Conservation (phyloP, 2,113 vertebrate genomes). For the Chiloscyllium plagiosum region DNA sequence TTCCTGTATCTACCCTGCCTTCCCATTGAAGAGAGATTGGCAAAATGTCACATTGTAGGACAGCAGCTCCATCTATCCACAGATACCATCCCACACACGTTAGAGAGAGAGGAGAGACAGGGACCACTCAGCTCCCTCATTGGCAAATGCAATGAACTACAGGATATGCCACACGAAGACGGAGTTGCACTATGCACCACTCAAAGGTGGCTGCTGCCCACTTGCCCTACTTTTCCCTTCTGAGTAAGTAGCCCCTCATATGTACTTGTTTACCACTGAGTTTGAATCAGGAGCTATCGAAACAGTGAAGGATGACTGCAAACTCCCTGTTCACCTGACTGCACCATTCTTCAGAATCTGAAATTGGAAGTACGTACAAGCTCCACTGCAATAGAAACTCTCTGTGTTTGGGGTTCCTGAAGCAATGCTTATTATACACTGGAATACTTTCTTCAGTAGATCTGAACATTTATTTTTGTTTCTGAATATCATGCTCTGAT, state of each 20-base stretch:
- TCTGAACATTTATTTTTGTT: too few species aligned
- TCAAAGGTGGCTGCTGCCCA: background rate
- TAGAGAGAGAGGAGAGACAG: too few species aligned
- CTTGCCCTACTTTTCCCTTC: background rate
- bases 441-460: too few species aligned
- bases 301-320: background rate
- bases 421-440: background rate
- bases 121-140: background rate
- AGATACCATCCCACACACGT: too few species aligned
- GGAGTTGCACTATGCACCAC: background rate
- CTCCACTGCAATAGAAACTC: background rate
- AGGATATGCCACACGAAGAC: background rate
- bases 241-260: background rate
- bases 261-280: background rate
- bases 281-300: background rate
- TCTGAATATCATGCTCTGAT: too few species aligned
- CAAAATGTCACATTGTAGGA: too few species aligned
- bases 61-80: too few species aligned
- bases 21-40: background rate
- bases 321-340: background rate
- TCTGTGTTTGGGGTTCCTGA: background rate
- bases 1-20: background rate
- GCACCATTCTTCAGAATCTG: background rate
- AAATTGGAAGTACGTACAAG: background rate
- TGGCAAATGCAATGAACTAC: background rate